These are phyloP conservation scores for Turritopsis dohrnii DNA, from an alignment of 30 jellyfish, hydroid and myxozoan species.

Conservation along the genomic window DNA sequence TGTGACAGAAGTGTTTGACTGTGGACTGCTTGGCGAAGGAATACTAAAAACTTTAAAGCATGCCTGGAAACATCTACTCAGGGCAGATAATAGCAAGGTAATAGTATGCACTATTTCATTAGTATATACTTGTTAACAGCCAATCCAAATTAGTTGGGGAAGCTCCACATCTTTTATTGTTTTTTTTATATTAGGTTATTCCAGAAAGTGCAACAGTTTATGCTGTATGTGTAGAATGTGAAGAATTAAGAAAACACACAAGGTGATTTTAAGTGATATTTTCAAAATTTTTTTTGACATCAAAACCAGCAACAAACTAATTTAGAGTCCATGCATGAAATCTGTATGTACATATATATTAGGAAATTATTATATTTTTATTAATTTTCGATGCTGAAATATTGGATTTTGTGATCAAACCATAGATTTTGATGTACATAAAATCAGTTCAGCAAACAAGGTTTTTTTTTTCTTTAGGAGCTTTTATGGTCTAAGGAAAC, in stretches of 20 bases:
- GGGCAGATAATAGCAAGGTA: neutral
- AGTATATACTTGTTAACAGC: neutral
- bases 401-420: too few relatives aligned
- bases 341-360: too few relatives aligned
- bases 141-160: neutral
- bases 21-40: conserved; percentile 95
- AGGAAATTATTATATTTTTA: too few relatives aligned
- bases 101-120: neutral
- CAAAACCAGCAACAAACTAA: too few relatives aligned
- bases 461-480: neutral
- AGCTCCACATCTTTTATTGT: neutral
- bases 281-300: too few relatives aligned
- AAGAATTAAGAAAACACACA: conserved; percentile 60
- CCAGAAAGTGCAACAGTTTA: conserved; percentile 60
- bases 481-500: neutral
- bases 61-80: conserved; percentile 53
- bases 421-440: too few relatives aligned
- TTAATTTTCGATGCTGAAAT: too few relatives aligned
- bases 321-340: neutral
- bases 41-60: conserved; percentile 62
- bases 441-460: neutral
- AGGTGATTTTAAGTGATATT: conserved; percentile 15
- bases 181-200: conserved; percentile 25
- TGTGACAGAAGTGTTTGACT: conserved; percentile 80
- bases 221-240: conserved; percentile 61